Conservation (phyloP, 2,888 invertebrate species). For the Gari tellinella region DNA sequence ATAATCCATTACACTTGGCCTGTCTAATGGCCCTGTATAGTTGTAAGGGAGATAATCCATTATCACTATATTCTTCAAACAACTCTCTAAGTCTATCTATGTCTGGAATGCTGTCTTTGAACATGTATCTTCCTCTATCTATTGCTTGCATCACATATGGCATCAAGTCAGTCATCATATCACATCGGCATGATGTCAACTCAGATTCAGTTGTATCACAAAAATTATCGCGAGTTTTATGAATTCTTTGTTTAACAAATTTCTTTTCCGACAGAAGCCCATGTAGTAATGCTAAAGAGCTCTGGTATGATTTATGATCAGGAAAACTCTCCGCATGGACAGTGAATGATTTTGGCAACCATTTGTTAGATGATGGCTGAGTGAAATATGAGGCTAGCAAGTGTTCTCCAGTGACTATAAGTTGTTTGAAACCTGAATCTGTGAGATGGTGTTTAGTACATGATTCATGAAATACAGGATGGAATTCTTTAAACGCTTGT, state of each 20-base stretch:
- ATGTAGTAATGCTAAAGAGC: slow-evolving; percentile 60
- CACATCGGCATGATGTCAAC: slow-evolving; percentile 41
- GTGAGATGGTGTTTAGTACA: slow-evolving; percentile 43
- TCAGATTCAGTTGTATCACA: slow-evolving; percentile 28
- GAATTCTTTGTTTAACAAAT: slow-evolving; percentile 52
- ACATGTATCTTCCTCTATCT: slow-evolving; percentile 37
- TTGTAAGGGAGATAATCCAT: slow-evolving; percentile 22
- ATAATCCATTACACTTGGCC: slow-evolving; percentile 31
- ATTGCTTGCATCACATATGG: slow-evolving; percentile 34
- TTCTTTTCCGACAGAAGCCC: slow-evolving; percentile 67
- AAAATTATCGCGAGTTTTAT: slow-evolving; percentile 54
- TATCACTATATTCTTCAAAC: slow-evolving; percentile 7
- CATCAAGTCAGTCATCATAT: slow-evolving; percentile 13
- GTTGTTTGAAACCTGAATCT: slow-evolving; percentile 32
- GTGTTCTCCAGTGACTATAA: slow-evolving; percentile 43
- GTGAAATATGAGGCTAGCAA: slow-evolving; percentile 33
- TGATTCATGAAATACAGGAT: slow-evolving; percentile 21
- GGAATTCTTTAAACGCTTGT: slow-evolving; percentile 40
- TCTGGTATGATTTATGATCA: slow-evolving; percentile 49
- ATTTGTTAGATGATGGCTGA: slow-evolving; percentile 12
- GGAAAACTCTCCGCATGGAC: slow-evolving; percentile 37
- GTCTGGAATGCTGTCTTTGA: slow-evolving; percentile 39
- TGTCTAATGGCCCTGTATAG: slow-evolving; percentile 30
- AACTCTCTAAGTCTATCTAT: slow-evolving; percentile 11
- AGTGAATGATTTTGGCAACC: slow-evolving; percentile 22